These are phyloP conservation scores for Carlito syrichta DNA, from an alignment of 2,113 vertebrate genomes.

Conservation along the genomic window DNA sequence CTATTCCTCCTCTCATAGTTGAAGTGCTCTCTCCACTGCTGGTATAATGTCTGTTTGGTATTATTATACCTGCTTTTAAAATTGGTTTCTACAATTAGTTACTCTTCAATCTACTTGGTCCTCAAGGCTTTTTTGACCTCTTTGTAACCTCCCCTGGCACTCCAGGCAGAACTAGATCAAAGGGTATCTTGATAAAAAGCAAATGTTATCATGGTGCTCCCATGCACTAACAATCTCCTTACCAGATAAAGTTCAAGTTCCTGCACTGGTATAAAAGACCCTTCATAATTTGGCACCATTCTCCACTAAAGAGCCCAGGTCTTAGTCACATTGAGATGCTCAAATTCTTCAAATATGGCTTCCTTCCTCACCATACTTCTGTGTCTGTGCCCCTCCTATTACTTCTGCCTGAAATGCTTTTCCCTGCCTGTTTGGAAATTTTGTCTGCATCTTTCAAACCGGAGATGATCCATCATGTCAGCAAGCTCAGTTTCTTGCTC, in stretches of 20 bases:
- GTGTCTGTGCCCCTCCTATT: too few species aligned
- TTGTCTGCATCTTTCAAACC: slow-evolving; percentile 36
- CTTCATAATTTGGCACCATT: neutral
- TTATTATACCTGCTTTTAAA: neutral
- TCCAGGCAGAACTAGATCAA: neutral
- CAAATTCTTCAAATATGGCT: neutral
- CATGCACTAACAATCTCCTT: neutral
- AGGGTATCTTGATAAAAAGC: neutral
- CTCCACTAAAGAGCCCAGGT: accelerated
- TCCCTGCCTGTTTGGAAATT: neutral
- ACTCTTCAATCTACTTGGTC: neutral
- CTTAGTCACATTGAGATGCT: neutral
- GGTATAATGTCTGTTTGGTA: neutral
- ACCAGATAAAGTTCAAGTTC: neutral
- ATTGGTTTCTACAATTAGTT: neutral
- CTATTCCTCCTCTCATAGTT: neutral
- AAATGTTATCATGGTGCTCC: accelerated
- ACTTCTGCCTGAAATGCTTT: neutral
- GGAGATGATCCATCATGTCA: slow-evolving; percentile 29
- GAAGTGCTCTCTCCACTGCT: neutral
- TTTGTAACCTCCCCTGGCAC: neutral
- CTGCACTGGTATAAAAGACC: neutral
- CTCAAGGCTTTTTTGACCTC: neutral
- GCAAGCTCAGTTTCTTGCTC: neutral
- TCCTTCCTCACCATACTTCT: neutral